Evolutionary conservation across 2,797 vertebrate species (phyloP).

Genomic region (Semaprochilodus insignis): DNA sequence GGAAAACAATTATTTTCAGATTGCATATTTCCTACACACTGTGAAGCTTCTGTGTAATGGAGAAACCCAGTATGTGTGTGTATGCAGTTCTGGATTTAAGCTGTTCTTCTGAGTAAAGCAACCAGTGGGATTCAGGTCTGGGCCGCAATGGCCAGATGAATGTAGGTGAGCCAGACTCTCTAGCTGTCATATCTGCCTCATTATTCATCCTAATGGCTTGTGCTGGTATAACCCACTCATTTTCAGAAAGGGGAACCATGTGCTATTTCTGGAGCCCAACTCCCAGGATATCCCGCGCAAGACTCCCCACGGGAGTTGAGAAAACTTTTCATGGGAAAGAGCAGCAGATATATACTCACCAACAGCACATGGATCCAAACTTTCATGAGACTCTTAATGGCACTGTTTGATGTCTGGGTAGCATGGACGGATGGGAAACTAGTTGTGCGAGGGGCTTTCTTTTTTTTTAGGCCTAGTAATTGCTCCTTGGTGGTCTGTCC

Average conservation of each 20-base stretch:
- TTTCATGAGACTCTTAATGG: conserved; percentile 58
- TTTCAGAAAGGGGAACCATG: conserved; percentile 33
- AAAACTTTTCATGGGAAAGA: conserved; percentile 43
- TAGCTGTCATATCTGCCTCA: conserved; percentile 49
- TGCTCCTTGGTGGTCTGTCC: conserved; percentile 62
- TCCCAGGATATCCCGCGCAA: conserved; percentile 42
- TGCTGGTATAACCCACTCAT: conserved; percentile 38
- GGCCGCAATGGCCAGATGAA: conserved; percentile 44
- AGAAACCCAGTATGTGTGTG: background rate
- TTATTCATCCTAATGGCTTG: conserved; percentile 56
- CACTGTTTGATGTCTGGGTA: conserved; percentile 67
- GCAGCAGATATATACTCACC: conserved; percentile 51
- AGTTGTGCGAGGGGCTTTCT: conserved; percentile 31
- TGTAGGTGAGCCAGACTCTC: conserved; percentile 46
- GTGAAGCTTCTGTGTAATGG: background rate
- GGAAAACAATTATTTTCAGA: background rate
- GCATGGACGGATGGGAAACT: conserved; percentile 56
- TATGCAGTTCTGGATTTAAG: background rate
- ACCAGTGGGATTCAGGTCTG: conserved; percentile 7
- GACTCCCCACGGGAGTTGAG: conserved; percentile 20
- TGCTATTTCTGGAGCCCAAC: conserved; percentile 46
- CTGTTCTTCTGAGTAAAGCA: conserved; percentile 12
- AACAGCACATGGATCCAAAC: conserved; percentile 59
- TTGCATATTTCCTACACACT: background rate
- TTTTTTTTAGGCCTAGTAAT: conserved; percentile 61